Evolutionary conservation across 1,140 invertebrate species (phyloP).

Genomic region (Tetramorium parvispinum): DNA sequence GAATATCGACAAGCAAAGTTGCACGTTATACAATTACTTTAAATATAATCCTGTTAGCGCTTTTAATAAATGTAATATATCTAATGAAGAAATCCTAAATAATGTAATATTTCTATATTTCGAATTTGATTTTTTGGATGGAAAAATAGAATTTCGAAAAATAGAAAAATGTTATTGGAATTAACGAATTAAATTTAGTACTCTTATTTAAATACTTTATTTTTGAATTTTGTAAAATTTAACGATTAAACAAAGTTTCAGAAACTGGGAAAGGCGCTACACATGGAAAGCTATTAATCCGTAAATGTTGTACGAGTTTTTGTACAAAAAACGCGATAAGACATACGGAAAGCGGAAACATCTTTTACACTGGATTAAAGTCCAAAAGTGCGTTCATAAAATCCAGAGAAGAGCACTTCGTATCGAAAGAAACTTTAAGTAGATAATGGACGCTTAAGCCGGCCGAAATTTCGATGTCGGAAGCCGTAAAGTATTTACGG

Average conservation of each 20-base stretch:
- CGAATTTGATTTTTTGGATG: not conserved
- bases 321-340: not conserved
- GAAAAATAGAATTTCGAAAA: not conserved
- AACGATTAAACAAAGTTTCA: not conserved
- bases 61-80: not conserved
- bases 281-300: constrained; percentile 9
- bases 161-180: not conserved
- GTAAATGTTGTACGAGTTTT: constrained; percentile 9
- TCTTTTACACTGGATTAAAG: constrained; percentile 31
- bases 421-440: constrained; percentile 40
- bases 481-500: constrained; percentile 34
- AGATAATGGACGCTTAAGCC: constrained; percentile 32
- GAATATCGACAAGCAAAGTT: constrained; percentile 1
- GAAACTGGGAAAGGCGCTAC: constrained; percentile 32
- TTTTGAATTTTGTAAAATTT: not conserved
- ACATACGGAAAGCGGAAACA: constrained; percentile 7
- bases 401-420: constrained; percentile 9
- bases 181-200: not conserved
- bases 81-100: not conserved
- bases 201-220: not conserved
- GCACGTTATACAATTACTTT: not conserved
- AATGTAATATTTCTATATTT: not conserved
- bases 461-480: not conserved
- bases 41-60: not conserved
- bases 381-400: constrained; percentile 18